Conservation (phyloP, 2,888 invertebrate species). For the Cistogaster globosa region DNA sequence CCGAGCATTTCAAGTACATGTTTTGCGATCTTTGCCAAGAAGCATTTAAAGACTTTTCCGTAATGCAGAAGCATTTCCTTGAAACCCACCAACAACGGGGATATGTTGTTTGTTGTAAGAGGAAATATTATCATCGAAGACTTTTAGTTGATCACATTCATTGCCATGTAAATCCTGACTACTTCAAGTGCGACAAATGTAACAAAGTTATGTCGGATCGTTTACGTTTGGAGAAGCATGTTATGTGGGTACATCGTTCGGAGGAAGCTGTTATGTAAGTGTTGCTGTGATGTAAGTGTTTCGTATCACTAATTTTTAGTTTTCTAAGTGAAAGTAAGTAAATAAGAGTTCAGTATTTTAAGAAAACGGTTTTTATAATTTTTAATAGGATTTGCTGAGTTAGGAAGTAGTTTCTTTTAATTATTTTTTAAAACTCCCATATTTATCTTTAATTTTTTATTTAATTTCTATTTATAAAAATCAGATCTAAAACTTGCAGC, state of each 20-base stretch:
- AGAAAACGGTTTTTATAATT: too few relatives aligned
- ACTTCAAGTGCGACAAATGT: slow-evolving; percentile 80
- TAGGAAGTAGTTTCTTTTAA: too few relatives aligned
- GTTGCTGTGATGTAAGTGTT: slow-evolving; percentile 76
- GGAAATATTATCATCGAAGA: slow-evolving; percentile 80
- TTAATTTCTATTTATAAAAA: too few relatives aligned
- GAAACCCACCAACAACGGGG: slow-evolving; percentile 74
- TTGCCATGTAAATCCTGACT: slow-evolving; percentile 81
- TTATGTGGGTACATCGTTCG: slow-evolving; percentile 76
- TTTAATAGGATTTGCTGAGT: too few relatives aligned
- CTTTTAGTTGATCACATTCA: slow-evolving; percentile 81
- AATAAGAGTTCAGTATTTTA: too few relatives aligned
- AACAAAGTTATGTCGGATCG: slow-evolving; percentile 78
- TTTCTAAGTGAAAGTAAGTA: too few relatives aligned
- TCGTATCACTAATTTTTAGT: not conserved
- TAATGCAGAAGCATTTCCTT: slow-evolving; percentile 62
- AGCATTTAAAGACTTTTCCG: slow-evolving; percentile 38
- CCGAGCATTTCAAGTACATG: slow-evolving; percentile 48
- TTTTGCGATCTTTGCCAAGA: slow-evolving; percentile 48
- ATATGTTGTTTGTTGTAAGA: slow-evolving; percentile 81
- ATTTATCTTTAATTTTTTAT: too few relatives aligned
- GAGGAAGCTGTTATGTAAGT: slow-evolving; percentile 75
- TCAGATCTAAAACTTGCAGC: too few relatives aligned
- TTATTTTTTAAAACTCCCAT: too few relatives aligned
- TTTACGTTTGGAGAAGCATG: slow-evolving; percentile 74